These are phyloP conservation scores for Synanthedon andrenaeformis DNA, from an alignment of 2,888 invertebrate genomes.

Conservation along the genomic window DNA sequence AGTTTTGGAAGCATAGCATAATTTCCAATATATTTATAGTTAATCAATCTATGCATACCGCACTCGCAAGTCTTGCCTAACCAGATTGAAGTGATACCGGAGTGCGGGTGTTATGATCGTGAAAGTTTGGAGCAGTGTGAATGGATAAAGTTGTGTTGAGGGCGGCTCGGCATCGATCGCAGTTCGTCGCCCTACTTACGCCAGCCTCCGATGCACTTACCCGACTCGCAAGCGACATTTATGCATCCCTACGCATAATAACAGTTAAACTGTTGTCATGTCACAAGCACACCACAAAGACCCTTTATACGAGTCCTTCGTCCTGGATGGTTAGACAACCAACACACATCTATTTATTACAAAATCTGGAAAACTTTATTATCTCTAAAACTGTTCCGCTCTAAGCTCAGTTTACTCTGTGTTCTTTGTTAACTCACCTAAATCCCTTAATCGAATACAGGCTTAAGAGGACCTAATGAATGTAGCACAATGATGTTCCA, in stretches of 20 bases:
- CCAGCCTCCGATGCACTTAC: conserved; percentile 55
- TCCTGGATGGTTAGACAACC: neutral
- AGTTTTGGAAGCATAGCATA: too few relatives aligned
- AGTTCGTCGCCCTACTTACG: conserved; percentile 69
- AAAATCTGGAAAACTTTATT: neutral
- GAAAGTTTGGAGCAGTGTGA: conserved; percentile 60
- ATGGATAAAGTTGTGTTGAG: conserved; percentile 64
- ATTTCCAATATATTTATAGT: too few relatives aligned
- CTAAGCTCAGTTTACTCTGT: too few relatives aligned
- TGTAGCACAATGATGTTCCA: too few relatives aligned
- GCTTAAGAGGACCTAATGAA: too few relatives aligned
- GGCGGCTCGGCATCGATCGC: conserved; percentile 62
- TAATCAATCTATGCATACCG: too few relatives aligned
- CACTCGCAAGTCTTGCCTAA: neutral
- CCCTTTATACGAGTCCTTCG: too few relatives aligned
- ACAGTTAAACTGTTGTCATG: too few relatives aligned
- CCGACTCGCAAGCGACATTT: conserved; percentile 40
- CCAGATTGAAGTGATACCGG: conserved; percentile 3
- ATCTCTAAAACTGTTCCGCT: too few relatives aligned
- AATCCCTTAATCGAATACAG: too few relatives aligned
- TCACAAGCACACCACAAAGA: too few relatives aligned
- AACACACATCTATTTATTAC: neutral
- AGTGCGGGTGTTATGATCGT: conserved; percentile 47
- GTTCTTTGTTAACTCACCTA: too few relatives aligned
- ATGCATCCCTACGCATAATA: conserved; percentile 9